Base-by-base conservation (phyloP, 2,888 invertebrate species). In the Caenorhabditis plicata region DNA sequence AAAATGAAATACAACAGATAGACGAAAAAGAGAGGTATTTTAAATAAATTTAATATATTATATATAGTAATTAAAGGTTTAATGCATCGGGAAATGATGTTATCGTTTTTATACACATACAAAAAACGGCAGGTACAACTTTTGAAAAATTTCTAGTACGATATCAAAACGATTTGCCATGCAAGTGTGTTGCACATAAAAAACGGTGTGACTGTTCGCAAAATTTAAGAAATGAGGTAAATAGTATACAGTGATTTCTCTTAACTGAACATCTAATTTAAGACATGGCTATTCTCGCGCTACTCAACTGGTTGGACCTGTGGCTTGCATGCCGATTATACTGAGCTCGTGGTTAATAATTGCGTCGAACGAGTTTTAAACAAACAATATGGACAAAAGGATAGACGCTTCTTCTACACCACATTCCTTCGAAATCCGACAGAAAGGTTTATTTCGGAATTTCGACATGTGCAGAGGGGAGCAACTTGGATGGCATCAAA, bases 241-340 rank as follows among this genome's bases (percentile, higher is more conserved):
- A 22, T 40, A 52, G 39, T 19, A 32, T 32, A 17, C 4, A 11
- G 7, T 3, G 11, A 19, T 17, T 26, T 8, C 29, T n/a, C 29
- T n/a, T 17, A 19, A 15, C 26, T 2, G 2, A 17, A 31, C 36
- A 22, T 39, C n/a, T 48, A 43, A 36, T 62, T 68, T 51, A 29
- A 74, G 85, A 90, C 90, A 83, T 98, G 96, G 96, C 86, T 98
- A 71, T 95, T 98, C 84, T 93, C 92, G 81, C 87, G 94, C 80
- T 94, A 92, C 84, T 92, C 93, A 44, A 94, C 92, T 23, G 94
- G 94, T 71, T 94, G 94, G 94, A 90, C 74, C 81, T 98, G 98
- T 83, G 98, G 98, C 46, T 86, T 98, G 40, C 85, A 85, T 72
- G 84, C 85, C 0, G 96, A 96, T 85, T 96, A 92, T 90, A 96